phyloP scores from a whole-genome alignment of 1,140 invertebrate genomes.

The Trichonephila clavipes region DNA sequence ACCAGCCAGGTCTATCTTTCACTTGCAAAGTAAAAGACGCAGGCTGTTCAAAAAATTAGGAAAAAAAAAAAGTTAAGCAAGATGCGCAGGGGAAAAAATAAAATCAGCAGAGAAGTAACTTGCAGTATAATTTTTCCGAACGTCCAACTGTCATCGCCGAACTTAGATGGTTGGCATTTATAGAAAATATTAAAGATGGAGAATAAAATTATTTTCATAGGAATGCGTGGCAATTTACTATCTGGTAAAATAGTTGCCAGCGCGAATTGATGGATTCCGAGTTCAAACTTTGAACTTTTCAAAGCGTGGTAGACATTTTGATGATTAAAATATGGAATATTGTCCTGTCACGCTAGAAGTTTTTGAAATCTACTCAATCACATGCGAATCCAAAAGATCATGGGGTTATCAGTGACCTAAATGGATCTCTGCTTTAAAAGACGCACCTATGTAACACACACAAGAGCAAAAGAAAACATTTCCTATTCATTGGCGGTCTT shows the following conservation, averaged over 20 bases:
- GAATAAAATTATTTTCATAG: background rate
- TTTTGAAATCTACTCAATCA: background rate
- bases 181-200: background rate
- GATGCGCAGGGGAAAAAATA: too few species aligned
- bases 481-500: too few species aligned
- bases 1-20: constrained; percentile 7
- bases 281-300: background rate
- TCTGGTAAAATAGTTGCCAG: background rate
- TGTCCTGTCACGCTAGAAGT: background rate
- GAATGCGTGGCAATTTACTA: background rate
- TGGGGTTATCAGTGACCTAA: too few species aligned
- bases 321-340: background rate
- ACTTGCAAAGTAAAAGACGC: background rate
- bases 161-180: background rate
- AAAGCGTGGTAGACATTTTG: background rate
- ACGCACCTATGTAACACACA: too few species aligned
- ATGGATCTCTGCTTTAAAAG: too few species aligned
- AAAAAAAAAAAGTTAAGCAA: background rate
- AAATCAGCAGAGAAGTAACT: too few species aligned
- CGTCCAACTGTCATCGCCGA: background rate
- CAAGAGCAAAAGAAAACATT: too few species aligned
- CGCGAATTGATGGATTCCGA: background rate
- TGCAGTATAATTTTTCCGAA: background rate
- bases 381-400: background rate
- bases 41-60: background rate